These are phyloP conservation scores for Bombus soroeensis DNA, from an alignment of 1,140 invertebrate species.

Conservation along the genomic window DNA sequence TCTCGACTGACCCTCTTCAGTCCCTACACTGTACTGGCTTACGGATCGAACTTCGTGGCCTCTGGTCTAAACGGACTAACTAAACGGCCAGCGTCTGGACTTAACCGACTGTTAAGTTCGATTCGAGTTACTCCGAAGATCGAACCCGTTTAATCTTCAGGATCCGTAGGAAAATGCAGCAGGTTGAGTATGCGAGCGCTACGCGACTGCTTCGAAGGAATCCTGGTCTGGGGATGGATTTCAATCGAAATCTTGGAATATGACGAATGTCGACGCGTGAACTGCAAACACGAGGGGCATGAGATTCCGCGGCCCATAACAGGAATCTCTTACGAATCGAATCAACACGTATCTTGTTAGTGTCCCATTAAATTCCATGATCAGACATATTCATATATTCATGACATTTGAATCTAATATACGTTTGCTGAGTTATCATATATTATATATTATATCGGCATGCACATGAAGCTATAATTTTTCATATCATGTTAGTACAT, in stretches of 20 bases:
- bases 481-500: too few relatives aligned
- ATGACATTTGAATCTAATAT: too few relatives aligned
- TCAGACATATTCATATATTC: too few relatives aligned
- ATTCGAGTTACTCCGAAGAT: conserved; percentile 68
- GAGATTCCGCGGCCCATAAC: conserved; percentile 29
- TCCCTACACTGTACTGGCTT: conserved; percentile 65
- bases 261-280: conserved; percentile 21
- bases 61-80: conserved; percentile 51
- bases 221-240: conserved; percentile 7
- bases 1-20: conserved; percentile 65
- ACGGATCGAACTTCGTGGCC: conserved; percentile 60
- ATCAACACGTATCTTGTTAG: conserved; percentile 37
- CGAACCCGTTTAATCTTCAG: conserved; percentile 57
- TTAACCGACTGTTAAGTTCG: conserved; percentile 77
- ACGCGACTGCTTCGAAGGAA: conserved; percentile 48
- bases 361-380: not conserved
- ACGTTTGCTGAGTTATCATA: too few relatives aligned
- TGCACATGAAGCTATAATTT: too few relatives aligned
- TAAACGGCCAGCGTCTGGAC: conserved; percentile 64
- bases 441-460: too few relatives aligned
- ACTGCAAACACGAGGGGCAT: not conserved
- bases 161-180: conserved; percentile 44
- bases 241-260: conserved; percentile 38
- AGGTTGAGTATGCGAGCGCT: conserved; percentile 33
- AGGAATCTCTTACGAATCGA: conserved; percentile 37